Base-by-base conservation (phyloP, 2,888 invertebrate species). In the Pandemis corylana region DNA sequence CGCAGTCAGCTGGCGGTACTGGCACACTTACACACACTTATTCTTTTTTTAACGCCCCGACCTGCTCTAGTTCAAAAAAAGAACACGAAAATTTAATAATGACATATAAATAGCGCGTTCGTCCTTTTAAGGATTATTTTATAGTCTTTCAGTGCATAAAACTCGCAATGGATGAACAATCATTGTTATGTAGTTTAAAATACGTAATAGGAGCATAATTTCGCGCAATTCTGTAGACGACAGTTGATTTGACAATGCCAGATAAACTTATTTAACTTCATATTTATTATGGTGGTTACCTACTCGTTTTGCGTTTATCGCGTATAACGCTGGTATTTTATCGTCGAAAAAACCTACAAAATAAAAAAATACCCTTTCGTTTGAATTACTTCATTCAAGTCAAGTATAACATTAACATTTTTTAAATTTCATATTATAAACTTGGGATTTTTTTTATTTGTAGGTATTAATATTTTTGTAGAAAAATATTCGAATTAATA, bases 21-120 rank as follows among this genome's bases (percentile, higher is more conserved):
- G 75, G 81, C 87, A 87, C 81, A 88, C 74, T 88, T 88, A 81
- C 83, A 88, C 90, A 80, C 84, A 84, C 28, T 36, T 84, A 82
- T 81, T 85, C 75, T 87, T 86, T 88, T 87, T 84, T 77, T 76
- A 53, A 71, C 62, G 74, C 76, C 68, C 78, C 78, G 79, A 79
- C 78, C 79, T 83, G 82, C 80, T 81, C 84, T 81, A 85, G 79
- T 81, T 81, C 75, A 76, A 77, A 81, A 36, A 68, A 78, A 71
- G 77, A 78, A 76, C 79, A 80, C 77, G 78, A 82, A 82, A 81
- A 80, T 81, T 81, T 80, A 81, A 80, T 81, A 82, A 81, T 79
- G 77, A 78, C 69, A 76, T 75, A 80, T 80, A 81, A 79, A 78
- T 78, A 76, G 20, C 28, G 20, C 46, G 59, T 69, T 69, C 49